Conservation (phyloP, 2,113 vertebrate species). For the Struthio camelus region DNA sequence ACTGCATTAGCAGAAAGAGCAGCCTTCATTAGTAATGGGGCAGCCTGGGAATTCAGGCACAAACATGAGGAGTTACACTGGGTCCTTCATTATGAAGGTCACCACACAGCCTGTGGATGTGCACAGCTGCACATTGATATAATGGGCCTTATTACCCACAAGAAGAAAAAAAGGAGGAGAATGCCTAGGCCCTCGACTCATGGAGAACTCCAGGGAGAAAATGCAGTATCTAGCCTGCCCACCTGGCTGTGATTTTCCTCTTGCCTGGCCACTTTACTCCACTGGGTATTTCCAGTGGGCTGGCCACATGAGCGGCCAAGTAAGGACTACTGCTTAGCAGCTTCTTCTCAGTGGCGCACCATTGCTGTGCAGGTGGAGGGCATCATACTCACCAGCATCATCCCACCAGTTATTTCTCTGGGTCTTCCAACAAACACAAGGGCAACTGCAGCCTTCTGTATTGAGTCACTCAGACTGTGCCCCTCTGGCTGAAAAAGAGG, state of each 20-base stretch:
- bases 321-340: not conserved
- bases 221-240: not conserved
- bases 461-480: not conserved
- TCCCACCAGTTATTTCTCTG: not conserved
- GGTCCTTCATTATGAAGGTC: not conserved
- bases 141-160: not conserved
- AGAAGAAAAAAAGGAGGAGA: not conserved
- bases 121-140: not conserved
- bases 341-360: not conserved
- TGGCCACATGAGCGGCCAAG: not conserved
- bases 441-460: not conserved
- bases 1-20: not conserved
- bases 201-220: not conserved
- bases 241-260: not conserved
- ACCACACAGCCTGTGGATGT: not conserved
- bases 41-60: not conserved
- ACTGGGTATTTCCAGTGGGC: not conserved
- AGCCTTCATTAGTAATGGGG: not conserved
- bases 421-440: not conserved
- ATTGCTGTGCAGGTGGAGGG: not conserved
- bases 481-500: not conserved
- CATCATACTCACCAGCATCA: not conserved
- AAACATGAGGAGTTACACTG: not conserved
- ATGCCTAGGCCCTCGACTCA: not conserved
- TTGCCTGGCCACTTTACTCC: not conserved